Percentiles rank a stretch among this genome's conserved stretches.
phyloP scores from a whole-genome alignment of 2,888 invertebrate genomes.

The Saturnia japonica region DNA sequence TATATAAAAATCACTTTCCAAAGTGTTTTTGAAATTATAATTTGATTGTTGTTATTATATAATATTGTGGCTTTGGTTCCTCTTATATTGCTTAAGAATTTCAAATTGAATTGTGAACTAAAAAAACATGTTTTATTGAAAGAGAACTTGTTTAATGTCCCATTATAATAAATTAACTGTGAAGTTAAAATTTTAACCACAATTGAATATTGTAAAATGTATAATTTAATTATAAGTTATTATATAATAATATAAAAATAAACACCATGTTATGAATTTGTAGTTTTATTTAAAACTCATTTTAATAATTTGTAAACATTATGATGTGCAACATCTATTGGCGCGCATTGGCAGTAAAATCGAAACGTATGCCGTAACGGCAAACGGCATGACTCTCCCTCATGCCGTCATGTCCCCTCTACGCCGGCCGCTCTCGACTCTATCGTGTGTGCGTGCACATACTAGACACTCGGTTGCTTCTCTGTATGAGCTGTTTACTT shows the following conservation, averaged over 20 bases:
- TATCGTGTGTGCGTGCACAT: too few relatives aligned
- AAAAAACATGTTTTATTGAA: background rate
- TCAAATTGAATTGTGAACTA: background rate
- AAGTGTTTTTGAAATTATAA: too few relatives aligned
- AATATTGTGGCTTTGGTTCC: background rate
- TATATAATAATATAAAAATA: background rate
- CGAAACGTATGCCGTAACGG: too few relatives aligned
- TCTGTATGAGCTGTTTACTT: too few relatives aligned
- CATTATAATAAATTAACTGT: background rate
- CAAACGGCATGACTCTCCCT: too few relatives aligned
- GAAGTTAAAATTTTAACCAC: background rate
- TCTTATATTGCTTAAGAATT: background rate
- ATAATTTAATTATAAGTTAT: conserved; percentile 10
- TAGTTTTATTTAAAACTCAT: conserved; percentile 2
- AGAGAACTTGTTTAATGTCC: background rate
- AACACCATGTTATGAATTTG: conserved; percentile 11
- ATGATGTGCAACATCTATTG: too few relatives aligned
- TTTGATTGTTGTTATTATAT: background rate
- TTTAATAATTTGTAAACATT: too few relatives aligned
- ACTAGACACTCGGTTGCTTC: too few relatives aligned
- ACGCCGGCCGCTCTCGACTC: too few relatives aligned
- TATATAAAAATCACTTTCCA: too few relatives aligned
- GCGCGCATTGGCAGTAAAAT: too few relatives aligned
- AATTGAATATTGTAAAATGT: conserved; percentile 11
- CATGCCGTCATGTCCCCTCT: too few relatives aligned